Conservation (phyloP, 1,140 invertebrate species). For the Steinernema feltiae region DNA sequence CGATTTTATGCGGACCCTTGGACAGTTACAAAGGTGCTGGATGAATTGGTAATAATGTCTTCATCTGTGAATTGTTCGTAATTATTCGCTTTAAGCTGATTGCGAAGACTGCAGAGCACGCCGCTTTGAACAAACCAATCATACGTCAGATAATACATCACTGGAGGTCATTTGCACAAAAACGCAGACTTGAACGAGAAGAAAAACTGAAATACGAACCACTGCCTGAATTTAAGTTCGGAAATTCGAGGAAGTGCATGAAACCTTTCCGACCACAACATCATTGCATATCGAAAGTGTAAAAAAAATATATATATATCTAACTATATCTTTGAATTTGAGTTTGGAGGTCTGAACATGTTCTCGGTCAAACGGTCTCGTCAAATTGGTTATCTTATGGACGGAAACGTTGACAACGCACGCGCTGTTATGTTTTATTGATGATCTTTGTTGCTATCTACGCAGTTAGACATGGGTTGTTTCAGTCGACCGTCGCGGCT, state of each 20-base stretch:
- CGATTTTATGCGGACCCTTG: not conserved
- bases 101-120: not conserved
- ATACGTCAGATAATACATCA: not conserved
- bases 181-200: not conserved
- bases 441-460: not conserved
- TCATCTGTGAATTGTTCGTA: too few species aligned
- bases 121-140: not conserved
- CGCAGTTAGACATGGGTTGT: not conserved
- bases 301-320: too few species aligned
- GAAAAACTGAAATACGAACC: not conserved
- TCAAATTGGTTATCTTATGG: not conserved
- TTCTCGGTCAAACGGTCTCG: too few species aligned
- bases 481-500: too few species aligned
- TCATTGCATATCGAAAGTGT: too few species aligned
- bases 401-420: not conserved
- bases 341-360: too few species aligned
- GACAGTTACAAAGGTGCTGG: not conserved
- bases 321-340: too few species aligned
- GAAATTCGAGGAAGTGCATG: not conserved
- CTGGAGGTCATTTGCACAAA: not conserved
- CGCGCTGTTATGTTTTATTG: not conserved
- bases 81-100: not conserved
- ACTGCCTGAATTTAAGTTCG: not conserved
- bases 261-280: not conserved
- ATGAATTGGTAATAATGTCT: too few species aligned